Base-by-base conservation (phyloP, 2,797 vertebrate genomes). In the Orientallactaga sibirica region DNA sequence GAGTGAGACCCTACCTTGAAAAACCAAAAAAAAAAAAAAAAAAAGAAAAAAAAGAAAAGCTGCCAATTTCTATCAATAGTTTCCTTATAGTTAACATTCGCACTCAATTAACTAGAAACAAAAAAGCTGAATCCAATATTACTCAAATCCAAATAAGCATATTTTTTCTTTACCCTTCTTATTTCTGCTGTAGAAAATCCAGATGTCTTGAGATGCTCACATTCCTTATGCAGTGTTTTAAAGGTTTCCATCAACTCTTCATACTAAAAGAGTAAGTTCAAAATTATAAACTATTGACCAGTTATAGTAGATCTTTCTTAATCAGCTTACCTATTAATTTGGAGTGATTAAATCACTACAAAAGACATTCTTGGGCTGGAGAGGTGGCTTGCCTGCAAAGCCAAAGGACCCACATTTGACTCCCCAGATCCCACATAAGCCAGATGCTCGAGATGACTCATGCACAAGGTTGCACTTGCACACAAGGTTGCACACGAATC, bases 141-240 rank as follows among this genome's bases (percentile, higher is more conserved):
- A 90, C 67, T 81, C 29, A 90, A 74, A 74, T 15, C 37, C 52
- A 62, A 66, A 88, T 19, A 86, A 33, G 24, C 37, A 82, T 5
- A 85, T 55, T 14, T 92, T 82, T 78, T 92, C 76, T 96, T 98
- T 99, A 99, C 99, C 99, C 98, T 98, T 98, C 99, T 98, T 97
- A 99, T 99, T 98, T 99, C 99, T 96, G 99, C 98, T 33, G 99
- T 99, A 95, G 99, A 99, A 96, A 99, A 99, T 81, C 99, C 99
- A 43, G 99, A 99, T 71, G 98, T 98, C 98, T 99, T 99, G 92
- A 99, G 98, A 92, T 99, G 99, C 86, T 99, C 99, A 58, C 99
- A 99, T 97, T 99, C 99, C 97, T 99, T 99, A 97, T 99, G 99
- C 76, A 99, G 98, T 20, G 97, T 98, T 98, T 99, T 99, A 98